These are phyloP conservation scores for Antechinus stuartii DNA, from an alignment of 2,113 vertebrate species.

Conservation along the genomic window DNA sequence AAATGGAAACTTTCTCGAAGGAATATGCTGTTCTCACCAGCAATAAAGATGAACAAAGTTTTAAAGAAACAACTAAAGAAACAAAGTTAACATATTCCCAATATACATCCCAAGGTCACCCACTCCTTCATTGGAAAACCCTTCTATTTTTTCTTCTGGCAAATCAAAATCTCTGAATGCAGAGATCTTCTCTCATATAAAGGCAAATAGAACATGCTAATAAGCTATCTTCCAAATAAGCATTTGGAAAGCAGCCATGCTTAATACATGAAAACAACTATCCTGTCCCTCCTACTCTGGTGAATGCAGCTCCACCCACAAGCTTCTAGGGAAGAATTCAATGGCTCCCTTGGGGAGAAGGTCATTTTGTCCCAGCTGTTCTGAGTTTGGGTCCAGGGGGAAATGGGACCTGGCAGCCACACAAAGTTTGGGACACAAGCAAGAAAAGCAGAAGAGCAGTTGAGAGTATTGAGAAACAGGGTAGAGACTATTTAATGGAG, in stretches of 20 bases:
- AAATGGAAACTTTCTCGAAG: background rate
- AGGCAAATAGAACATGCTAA: background rate
- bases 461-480: background rate
- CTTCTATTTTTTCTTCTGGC: background rate
- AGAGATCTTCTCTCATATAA: background rate
- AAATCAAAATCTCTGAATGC: background rate
- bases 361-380: slow-evolving; percentile 2
- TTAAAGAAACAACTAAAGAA: background rate
- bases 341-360: background rate
- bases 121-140: background rate
- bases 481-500: background rate
- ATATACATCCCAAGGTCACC: background rate
- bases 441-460: background rate
- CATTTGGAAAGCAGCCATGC: background rate
- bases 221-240: background rate
- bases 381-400: background rate
- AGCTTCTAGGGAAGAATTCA: background rate
- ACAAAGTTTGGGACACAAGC: background rate
- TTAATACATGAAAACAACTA: background rate
- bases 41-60: background rate
- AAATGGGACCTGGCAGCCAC: background rate
- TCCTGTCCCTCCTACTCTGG: background rate
- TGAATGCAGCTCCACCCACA: background rate
- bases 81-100: background rate
- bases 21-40: background rate